A percentile compares a stretch with the other conserved stretches of the same genome.
phyloP scores from a whole-genome alignment of 37 sponge, comb jelly and placozoan species.

The Geodia barretti region DNA sequence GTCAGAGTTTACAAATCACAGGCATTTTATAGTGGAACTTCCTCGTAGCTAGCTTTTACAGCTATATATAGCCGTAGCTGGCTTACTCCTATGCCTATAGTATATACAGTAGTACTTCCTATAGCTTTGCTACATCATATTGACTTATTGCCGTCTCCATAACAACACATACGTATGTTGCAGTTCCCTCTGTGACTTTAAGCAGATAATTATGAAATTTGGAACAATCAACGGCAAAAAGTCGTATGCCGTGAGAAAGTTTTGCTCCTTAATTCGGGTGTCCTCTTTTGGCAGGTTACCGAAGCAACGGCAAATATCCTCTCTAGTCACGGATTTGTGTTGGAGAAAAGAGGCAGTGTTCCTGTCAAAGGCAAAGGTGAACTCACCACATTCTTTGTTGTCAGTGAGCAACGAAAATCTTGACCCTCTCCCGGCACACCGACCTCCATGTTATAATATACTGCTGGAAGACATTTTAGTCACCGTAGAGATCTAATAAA shows the following conservation, averaged over 20 bases:
- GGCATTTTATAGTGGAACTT: too few relatives aligned
- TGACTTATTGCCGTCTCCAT: background rate
- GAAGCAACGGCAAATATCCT: slow-evolving; percentile 42
- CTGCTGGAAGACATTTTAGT: too few relatives aligned
- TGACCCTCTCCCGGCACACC: too few relatives aligned
- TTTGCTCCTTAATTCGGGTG: background rate
- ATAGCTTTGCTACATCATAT: background rate
- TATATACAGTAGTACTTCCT: background rate
- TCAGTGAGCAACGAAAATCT: slow-evolving; percentile 4
- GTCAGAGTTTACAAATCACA: too few relatives aligned
- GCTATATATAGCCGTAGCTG: too few relatives aligned
- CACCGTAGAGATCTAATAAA: too few relatives aligned
- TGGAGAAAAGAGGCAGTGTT: slow-evolving; percentile 62
- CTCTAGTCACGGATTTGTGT: slow-evolving; percentile 16
- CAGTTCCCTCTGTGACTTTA: too few relatives aligned
- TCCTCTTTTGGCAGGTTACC: slow-evolving; percentile 41
- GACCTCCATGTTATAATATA: too few relatives aligned
- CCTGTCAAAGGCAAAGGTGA: slow-evolving; percentile 77
- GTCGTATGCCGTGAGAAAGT: background rate
- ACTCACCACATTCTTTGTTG: slow-evolving; percentile 62
- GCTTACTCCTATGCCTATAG: background rate
- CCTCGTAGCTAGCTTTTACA: too few relatives aligned
- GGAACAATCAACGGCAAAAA: background rate
- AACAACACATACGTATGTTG: too few relatives aligned
- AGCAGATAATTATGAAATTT: too few relatives aligned